Conservation (phyloP, 2,888 invertebrate species). For the Tricholauxania praeusta region DNA sequence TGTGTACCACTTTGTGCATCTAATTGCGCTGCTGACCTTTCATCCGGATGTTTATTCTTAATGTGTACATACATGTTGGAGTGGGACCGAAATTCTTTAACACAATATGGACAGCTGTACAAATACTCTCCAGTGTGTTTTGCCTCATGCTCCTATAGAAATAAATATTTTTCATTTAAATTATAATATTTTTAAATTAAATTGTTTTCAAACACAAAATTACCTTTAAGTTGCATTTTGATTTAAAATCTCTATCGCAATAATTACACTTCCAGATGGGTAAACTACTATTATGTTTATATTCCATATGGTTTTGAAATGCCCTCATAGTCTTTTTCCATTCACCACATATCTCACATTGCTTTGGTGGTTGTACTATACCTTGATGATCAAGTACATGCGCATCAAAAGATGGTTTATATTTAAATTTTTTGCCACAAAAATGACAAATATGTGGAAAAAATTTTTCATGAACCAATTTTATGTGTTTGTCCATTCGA, state of each 20-base stretch:
- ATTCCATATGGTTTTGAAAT: slow-evolving; percentile 55
- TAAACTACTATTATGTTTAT: slow-evolving; percentile 58
- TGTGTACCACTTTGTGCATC: slow-evolving; percentile 25
- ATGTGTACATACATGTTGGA: slow-evolving; percentile 64
- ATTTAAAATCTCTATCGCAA: slow-evolving; percentile 59
- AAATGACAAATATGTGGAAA: slow-evolving; percentile 59
- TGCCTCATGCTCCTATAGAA: slow-evolving; percentile 58
- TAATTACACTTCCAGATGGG: slow-evolving; percentile 56
- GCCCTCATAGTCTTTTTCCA: slow-evolving; percentile 61
- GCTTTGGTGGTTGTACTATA: slow-evolving; percentile 56
- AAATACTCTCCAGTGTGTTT: slow-evolving; percentile 60
- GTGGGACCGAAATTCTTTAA: slow-evolving; percentile 61
- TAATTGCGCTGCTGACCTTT: slow-evolving; percentile 59
- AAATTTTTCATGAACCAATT: slow-evolving; percentile 58
- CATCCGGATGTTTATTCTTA: slow-evolving; percentile 58
- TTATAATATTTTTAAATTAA: neutral
- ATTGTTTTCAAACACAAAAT: too few relatives aligned
- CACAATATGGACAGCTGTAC: slow-evolving; percentile 61
- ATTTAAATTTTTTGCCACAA: slow-evolving; percentile 61
- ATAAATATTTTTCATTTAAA: neutral
- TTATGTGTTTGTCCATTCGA: slow-evolving; percentile 56
- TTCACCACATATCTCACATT: slow-evolving; percentile 55
- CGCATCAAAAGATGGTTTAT: slow-evolving; percentile 58
- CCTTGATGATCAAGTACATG: slow-evolving; percentile 59
- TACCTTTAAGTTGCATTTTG: slow-evolving; percentile 58